Evolutionary conservation across 2,888 invertebrate genomes (phyloP).

Genomic region (Lamellibrachia columna): DNA sequence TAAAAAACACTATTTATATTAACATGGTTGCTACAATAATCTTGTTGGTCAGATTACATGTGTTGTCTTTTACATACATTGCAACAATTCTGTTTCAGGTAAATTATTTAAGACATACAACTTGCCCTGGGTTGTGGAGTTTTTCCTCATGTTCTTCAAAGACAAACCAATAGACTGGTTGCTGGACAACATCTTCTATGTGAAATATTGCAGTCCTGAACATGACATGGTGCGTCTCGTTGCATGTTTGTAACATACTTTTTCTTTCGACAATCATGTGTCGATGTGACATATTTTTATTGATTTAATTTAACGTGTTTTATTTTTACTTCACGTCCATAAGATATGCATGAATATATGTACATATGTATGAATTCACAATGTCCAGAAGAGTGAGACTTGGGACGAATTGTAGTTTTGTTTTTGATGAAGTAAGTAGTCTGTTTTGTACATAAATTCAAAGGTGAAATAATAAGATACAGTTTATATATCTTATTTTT

Average conservation of each 20-base stretch:
- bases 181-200: constrained; percentile 86
- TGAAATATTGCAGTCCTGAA: constrained; percentile 81
- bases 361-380: no score
- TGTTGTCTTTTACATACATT: not conserved
- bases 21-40: not conserved
- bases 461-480: no score
- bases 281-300: no score
- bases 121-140: constrained; percentile 86
- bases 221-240: constrained; percentile 52
- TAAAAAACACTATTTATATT: not conserved
- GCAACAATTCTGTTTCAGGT: constrained; percentile 52
- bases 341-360: no score
- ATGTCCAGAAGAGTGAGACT: no score
- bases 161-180: constrained; percentile 98
- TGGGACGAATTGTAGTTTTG: no score
- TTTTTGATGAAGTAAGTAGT: no score
- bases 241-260: not conserved
- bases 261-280: not conserved
- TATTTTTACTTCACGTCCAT: no score
- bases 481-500: no score
- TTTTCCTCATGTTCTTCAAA: constrained; percentile 93
- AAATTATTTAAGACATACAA: constrained; percentile 88
- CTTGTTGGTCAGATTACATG: not conserved
- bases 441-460: no score
- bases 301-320: no score